Evolutionary conservation across 2,888 invertebrate genomes (phyloP).

Genomic region (Cactoblastis cactorum): DNA sequence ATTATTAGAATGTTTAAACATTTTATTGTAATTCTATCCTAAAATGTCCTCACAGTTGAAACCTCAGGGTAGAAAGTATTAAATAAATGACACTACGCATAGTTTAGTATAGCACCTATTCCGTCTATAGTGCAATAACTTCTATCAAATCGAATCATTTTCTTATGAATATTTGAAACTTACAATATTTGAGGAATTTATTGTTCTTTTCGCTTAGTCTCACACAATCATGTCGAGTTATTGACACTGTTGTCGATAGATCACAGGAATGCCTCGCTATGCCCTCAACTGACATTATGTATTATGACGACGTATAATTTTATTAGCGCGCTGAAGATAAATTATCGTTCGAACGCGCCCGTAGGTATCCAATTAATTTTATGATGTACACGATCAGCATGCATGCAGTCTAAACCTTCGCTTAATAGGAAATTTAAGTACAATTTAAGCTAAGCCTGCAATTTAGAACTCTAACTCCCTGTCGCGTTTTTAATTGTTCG

Average conservation of each 20-base stretch:
- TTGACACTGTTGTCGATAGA: conserved; percentile 5
- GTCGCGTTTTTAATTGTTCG: no score
- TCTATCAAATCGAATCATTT: no score
- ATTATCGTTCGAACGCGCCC: conserved; percentile 32
- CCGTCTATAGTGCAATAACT: no score
- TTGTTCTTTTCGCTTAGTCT: neutral
- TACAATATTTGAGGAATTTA: neutral
- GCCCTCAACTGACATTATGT: conserved; percentile 6
- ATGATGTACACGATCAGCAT: conserved; percentile 45
- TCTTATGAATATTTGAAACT: neutral
- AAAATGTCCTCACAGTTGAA: no score
- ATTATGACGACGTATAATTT: conserved; percentile 9
- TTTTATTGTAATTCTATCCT: no score
- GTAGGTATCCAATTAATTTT: conserved; percentile 46
- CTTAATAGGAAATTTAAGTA: neutral
- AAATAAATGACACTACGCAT: no score
- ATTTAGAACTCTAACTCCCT: neutral
- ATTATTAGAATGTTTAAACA: no score
- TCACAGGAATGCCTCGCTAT: neutral
- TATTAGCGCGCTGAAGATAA: conserved; percentile 13
- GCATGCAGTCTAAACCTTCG: conserved; percentile 3
- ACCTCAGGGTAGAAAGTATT: no score
- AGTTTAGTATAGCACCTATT: no score
- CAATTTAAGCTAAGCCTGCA: neutral
- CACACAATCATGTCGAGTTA: neutral